These are phyloP conservation scores for Drosophila rellima DNA, from an alignment of 2,888 invertebrate species.

Conservation along the genomic window DNA sequence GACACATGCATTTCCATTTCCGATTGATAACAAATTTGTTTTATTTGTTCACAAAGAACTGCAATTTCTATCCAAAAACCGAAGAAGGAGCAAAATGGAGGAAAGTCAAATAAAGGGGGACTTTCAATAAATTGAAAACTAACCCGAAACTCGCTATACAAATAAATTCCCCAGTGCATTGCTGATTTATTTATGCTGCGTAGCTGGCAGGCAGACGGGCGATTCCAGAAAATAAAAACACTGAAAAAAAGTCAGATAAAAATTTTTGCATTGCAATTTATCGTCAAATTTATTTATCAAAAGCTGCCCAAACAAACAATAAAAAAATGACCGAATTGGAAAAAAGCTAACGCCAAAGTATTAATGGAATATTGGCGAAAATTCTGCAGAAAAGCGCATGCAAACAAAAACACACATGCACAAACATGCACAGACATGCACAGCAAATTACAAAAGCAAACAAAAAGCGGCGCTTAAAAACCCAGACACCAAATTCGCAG, in stretches of 20 bases:
- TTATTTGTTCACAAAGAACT: constrained; percentile 17
- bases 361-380: constrained; percentile 82
- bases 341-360: constrained; percentile 44
- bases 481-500: constrained; percentile 66
- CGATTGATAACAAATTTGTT: constrained; percentile 44
- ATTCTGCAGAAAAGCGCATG: constrained; percentile 77
- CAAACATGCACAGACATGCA: constrained; percentile 26
- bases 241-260: constrained; percentile 21
- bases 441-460: constrained; percentile 67
- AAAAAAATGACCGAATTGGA: neutral
- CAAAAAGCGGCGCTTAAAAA: constrained; percentile 66
- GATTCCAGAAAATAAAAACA: constrained; percentile 12
- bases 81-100: too few relatives aligned
- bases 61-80: constrained; percentile 30
- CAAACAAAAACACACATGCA: constrained; percentile 50
- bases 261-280: constrained; percentile 72
- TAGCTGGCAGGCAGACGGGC: constrained; percentile 9
- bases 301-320: constrained; percentile 67
- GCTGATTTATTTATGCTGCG: constrained; percentile 77
- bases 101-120: neutral
- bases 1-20: constrained; percentile 56
- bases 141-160: constrained; percentile 21
- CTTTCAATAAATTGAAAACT: constrained; percentile 47
- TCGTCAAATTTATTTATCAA: constrained; percentile 73
- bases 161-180: constrained; percentile 58